These are phyloP conservation scores for Geococcyx californianus DNA, from an alignment of 2,113 vertebrate genomes.

Conservation along the genomic window DNA sequence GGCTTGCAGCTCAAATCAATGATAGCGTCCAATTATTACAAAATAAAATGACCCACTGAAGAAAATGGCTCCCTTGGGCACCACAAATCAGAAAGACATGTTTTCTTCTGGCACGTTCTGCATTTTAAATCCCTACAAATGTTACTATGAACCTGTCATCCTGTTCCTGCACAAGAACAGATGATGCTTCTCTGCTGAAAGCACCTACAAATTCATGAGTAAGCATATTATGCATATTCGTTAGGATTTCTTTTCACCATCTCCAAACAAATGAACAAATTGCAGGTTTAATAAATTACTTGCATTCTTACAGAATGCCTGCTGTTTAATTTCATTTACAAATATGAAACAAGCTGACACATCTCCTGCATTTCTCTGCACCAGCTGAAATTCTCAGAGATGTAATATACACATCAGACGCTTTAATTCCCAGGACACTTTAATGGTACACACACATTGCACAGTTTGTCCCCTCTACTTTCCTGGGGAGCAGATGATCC, in stretches of 20 bases:
- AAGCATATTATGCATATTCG: neutral
- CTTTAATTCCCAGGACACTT: neutral
- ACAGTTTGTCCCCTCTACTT: neutral
- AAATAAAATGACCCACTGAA: conserved; percentile 81
- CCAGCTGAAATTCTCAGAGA: neutral
- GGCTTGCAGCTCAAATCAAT: conserved; percentile 77
- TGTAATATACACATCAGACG: neutral
- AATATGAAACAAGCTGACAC: neutral
- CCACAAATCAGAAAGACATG: conserved; percentile 70
- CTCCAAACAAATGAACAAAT: neutral
- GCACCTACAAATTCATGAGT: neutral
- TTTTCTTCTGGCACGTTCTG: conserved; percentile 66
- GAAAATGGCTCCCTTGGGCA: conserved; percentile 73
- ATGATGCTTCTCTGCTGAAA: conserved; percentile 38
- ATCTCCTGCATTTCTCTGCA: neutral
- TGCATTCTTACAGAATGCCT: neutral
- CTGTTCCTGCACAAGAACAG: conserved; percentile 6
- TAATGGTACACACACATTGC: neutral
- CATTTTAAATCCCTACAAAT: conserved; percentile 59
- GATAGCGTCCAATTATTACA: conserved; percentile 77
- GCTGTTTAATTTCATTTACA: neutral
- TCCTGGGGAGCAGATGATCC: neutral
- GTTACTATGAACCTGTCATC: conserved; percentile 49
- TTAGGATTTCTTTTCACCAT: neutral
- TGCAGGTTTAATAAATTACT: neutral